A percentile compares a stretch with the other conserved stretches of the same genome.
These are phyloP conservation scores for Pangasius djambal DNA, from an alignment of 2,797 vertebrate species.

Conservation along the genomic window DNA sequence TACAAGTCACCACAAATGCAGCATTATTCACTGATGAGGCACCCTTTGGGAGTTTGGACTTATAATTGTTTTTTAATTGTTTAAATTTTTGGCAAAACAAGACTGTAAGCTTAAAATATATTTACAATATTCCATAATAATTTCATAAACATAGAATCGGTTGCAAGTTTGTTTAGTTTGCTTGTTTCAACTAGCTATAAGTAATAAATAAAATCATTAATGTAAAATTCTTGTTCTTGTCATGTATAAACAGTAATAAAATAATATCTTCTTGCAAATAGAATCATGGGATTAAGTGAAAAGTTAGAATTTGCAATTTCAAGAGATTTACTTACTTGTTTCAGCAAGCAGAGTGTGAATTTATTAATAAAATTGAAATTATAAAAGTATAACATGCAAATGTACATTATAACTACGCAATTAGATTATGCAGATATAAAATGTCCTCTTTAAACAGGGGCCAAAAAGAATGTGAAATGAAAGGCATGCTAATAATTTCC, in stretches of 20 bases:
- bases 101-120: neutral
- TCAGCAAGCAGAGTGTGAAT: too few relatives aligned
- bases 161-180: neutral
- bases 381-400: neutral
- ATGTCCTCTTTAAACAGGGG: neutral
- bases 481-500: slow-evolving; percentile 18
- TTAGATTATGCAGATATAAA: neutral
- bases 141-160: neutral
- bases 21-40: neutral
- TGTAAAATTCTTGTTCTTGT: neutral
- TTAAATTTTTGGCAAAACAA: too few relatives aligned
- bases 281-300: neutral
- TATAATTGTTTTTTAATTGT: neutral
- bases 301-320: neutral
- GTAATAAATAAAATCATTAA: neutral
- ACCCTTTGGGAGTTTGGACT: neutral
- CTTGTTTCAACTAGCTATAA: neutral
- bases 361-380: neutral
- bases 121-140: neutral
- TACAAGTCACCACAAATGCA: neutral
- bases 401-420: neutral
- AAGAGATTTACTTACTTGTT: neutral
- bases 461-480: slow-evolving; percentile 12
- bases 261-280: neutral
- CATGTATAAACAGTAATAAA: neutral